Base-by-base conservation (phyloP, 2,888 invertebrate genomes). In the Criorhina ranunculi region DNA sequence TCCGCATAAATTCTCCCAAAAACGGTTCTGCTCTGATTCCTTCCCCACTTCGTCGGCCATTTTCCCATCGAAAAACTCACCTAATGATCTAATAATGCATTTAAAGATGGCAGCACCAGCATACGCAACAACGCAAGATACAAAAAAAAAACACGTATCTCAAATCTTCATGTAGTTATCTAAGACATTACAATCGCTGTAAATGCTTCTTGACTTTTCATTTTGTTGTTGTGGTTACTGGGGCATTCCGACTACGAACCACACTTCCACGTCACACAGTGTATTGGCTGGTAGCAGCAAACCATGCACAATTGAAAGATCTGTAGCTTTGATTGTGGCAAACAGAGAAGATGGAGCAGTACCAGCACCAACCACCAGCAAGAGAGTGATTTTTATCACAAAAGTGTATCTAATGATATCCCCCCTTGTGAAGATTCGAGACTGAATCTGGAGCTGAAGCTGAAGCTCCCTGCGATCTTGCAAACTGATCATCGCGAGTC, bases 171-270 rank as follows among this genome's bases (percentile, higher is more conserved):
- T 91, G 91, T 91, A 24, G 24, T 24, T 24, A 91, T 88, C 90
- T 91, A 89, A 90, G 91, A 91, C 91, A 91, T 91, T 91, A 91
- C 91, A 91, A 91, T 91, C 90, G 91, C 90, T 91, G 90, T 90
- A 91, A 90, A 91, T 91, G 91, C 91, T 91, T 90, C 91, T 90
- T 91, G 91, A 91, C 89, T 91, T 91, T 89, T 51, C 62, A 49
- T 87, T 82, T 81, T 73, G 72, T 62, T 69, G 83, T 72, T 75
- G 31, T n/a, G 8, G 9, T 51, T 24, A 4, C 24, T 24, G 24
- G 1, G 24, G 17, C 19, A 15, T 62, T 19, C 37, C 62, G 31
- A 15, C n/a, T 9, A 24, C 12, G 12, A 37, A 57, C 12, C 49
- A 60, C 53, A 55, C 64, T 57, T 31, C 31, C 53, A 40, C 72